Evolutionary conservation across 2,113 vertebrate genomes (phyloP).

Genomic region (Dascyllus trimaculatus): DNA sequence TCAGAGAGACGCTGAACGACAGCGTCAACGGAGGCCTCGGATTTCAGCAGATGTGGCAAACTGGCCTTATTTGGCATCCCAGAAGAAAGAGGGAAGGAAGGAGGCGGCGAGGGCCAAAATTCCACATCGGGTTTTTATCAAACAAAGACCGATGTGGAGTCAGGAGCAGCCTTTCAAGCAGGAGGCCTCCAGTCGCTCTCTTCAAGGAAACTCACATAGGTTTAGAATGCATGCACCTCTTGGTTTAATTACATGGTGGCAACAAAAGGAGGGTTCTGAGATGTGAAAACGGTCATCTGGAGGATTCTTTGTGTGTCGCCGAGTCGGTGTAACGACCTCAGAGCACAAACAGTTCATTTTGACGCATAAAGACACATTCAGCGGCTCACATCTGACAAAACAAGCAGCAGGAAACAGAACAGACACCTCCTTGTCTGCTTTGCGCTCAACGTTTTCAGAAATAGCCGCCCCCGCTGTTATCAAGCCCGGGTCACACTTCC

Average conservation of each 20-base stretch:
- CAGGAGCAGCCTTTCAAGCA: constrained; percentile 49
- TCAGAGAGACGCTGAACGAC: constrained; percentile 12
- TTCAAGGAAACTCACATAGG: not conserved
- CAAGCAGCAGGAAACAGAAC: constrained; percentile 76
- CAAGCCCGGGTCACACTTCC: constrained; percentile 75
- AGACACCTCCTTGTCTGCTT: constrained; percentile 73
- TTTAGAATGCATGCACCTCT: too few species aligned
- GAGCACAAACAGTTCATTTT: constrained; percentile 66
- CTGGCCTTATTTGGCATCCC: constrained; percentile 78
- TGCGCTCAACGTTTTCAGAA: constrained; percentile 43
- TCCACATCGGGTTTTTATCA: constrained; percentile 82
- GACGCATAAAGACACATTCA: constrained; percentile 70
- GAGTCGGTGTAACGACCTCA: constrained; percentile 4
- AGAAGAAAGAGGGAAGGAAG: constrained; percentile 57
- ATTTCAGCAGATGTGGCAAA: constrained; percentile 71
- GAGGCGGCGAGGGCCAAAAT: constrained; percentile 59
- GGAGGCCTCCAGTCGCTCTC: constrained; percentile 19
- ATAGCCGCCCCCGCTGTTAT: constrained; percentile 71
- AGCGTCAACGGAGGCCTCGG: constrained; percentile 12
- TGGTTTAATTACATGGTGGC: not conserved
- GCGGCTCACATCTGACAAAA: constrained; percentile 73
- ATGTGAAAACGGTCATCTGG: not conserved
- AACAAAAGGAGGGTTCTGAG: not conserved
- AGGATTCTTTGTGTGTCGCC: constrained; percentile 28
- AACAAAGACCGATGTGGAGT: constrained; percentile 49